Base-by-base conservation (phyloP, 2,113 vertebrate species). In the Chloropsis hardwickii region DNA sequence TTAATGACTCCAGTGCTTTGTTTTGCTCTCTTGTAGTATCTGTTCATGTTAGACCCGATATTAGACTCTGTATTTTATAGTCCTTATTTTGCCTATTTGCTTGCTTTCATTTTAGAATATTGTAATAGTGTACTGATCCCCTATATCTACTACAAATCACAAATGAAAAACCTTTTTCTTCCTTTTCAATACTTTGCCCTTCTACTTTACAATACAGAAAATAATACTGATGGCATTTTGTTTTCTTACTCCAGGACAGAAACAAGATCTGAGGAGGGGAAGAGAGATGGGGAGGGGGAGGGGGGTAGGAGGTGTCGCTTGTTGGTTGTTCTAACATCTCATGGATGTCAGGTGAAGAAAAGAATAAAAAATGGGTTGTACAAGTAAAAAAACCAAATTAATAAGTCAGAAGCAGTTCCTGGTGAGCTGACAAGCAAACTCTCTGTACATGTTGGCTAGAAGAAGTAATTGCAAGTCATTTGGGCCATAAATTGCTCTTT, bases 401-500 rank as follows among this genome's bases (percentile, higher is more conserved):
- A 62, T 92, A 78, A 17, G 17, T 82, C 2, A 0, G 61, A 92
- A 81, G 42, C 33, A 29, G 56, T 78, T 89, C 57, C 81, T 78
- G 53, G 33, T 20, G 28, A 86, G 23, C 54, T 94, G 94, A 70
- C 77, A 94, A 78, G 44, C 23, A 86, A 54, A 64, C 21, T 78
- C 45, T 77, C 60, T 62, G 42, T 37, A 71, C n/a, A 6, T 40
- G 56, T 71, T 77, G 64, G 45, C 67, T 91, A 83, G 37, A 18
- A 92, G 72, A 91, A 83, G 70, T 67, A 74, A 92, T 86, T 86
- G 73, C 39, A 84, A 78, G 65, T n/a, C 31, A 84, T 91, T 78
- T 89, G 48, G 64, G 29, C 44, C 65, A 44, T 87, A 94, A 87
- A 94, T 93, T 81, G 48, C 22, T 91, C 57, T 57, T 92, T 91